A percentile compares a stretch with the other conserved stretches of the same genome.
phyloP scores from a whole-genome alignment of 2,888 invertebrate genomes.

The Liodrosophila aerea region DNA sequence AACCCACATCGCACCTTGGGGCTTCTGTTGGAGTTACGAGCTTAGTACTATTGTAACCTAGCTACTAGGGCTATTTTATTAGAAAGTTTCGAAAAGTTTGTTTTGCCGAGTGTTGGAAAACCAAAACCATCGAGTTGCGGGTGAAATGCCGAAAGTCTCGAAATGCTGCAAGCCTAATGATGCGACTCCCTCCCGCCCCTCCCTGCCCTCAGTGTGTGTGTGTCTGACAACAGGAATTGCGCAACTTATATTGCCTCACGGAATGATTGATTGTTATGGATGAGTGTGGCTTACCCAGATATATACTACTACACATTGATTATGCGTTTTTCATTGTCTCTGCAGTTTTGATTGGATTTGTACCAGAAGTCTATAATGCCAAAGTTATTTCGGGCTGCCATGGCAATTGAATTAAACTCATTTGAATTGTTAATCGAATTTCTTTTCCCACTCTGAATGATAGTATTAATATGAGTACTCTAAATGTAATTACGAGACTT shows the following conservation, averaged over 20 bases:
- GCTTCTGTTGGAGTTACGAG: slow-evolving; percentile 2
- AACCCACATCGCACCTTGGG: slow-evolving; percentile 22
- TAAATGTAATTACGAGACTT: no score
- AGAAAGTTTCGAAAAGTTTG: slow-evolving; percentile 69
- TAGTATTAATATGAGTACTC: no score
- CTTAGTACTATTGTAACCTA: slow-evolving; percentile 12
- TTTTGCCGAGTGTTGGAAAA: slow-evolving; percentile 56
- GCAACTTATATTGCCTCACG: slow-evolving; percentile 67
- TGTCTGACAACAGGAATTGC: slow-evolving; percentile 51
- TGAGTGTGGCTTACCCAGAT: slow-evolving; percentile 39
- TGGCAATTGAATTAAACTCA: not conserved
- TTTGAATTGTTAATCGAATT: no score
- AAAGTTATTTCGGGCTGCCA: not conserved
- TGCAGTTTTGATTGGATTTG: slow-evolving; percentile 23
- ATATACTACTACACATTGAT: slow-evolving; percentile 18
- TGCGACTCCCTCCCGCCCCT: slow-evolving; percentile 29
- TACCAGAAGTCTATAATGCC: not conserved
- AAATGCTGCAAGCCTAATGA: slow-evolving; percentile 70
- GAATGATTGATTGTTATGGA: slow-evolving; percentile 71
- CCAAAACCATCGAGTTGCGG: slow-evolving; percentile 47
- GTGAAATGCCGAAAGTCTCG: slow-evolving; percentile 26
- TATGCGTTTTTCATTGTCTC: slow-evolving; percentile 7
- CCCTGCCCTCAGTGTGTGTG: slow-evolving; percentile 1
- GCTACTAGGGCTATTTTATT: slow-evolving; percentile 67
- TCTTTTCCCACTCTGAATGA: no score